A percentile compares a stretch with the other conserved stretches of the same genome.
Conservation (phyloP, 2,113 vertebrate species). For the Brachyhypopomus occidentalis region DNA sequence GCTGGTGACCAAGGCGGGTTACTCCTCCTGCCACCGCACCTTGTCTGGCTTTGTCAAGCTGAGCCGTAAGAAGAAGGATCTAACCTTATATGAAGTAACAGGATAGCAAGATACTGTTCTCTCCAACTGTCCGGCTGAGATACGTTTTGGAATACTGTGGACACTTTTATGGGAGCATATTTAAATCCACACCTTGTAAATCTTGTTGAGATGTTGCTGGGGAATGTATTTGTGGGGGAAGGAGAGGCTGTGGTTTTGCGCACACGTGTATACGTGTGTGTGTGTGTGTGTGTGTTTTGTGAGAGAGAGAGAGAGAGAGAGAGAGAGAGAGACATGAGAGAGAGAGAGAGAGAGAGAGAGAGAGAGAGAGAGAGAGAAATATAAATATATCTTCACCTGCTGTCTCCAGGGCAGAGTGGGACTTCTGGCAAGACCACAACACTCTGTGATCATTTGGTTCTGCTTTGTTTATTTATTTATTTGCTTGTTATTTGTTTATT, state of each 20-base stretch:
- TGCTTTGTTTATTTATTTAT: not conserved
- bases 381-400: constrained; percentile 54
- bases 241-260: not conserved
- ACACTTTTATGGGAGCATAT: constrained; percentile 41
- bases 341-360: not conserved
- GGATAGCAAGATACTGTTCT: not conserved
- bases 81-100: constrained; percentile 12
- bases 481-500: not conserved
- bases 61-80: not conserved
- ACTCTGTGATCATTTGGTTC: not conserved
- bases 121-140: not conserved
- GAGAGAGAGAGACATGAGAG: not conserved
- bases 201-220: constrained; percentile 41
- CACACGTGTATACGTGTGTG: constrained; percentile 2
- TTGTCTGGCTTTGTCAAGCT: not conserved
- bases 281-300: constrained; percentile 16
- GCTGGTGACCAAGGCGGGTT: not conserved
- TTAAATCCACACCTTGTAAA: constrained; percentile 54
- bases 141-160: constrained; percentile 2
- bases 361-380: not conserved
- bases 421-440: constrained; percentile 39
- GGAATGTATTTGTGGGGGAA: constrained; percentile 21
- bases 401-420: constrained; percentile 45
- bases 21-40: not conserved
- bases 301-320: not conserved